Conservation (phyloP, 1,140 invertebrate genomes). For the Laupala kohalensis region DNA sequence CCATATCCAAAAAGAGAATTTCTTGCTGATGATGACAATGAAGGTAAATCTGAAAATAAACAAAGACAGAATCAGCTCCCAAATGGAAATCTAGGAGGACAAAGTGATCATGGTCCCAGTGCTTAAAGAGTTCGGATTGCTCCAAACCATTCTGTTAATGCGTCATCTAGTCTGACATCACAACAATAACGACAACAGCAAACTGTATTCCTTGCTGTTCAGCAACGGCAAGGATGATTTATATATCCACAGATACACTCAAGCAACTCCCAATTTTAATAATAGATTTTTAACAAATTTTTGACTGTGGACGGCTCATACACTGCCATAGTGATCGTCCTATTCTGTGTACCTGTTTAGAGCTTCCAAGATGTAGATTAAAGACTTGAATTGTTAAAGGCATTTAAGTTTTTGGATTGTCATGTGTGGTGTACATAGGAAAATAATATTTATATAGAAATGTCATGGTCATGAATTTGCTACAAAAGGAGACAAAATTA, state of each 20-base stretch:
- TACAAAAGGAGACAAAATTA: no score
- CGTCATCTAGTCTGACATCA: constrained; percentile 20
- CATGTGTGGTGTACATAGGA: no score
- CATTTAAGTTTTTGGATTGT: no score
- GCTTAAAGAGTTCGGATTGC: constrained; percentile 47
- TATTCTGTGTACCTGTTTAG: not conserved
- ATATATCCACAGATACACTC: constrained; percentile 5
- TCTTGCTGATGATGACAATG: constrained; percentile 93
- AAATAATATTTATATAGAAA: no score
- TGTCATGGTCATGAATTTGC: no score
- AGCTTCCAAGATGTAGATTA: not conserved
- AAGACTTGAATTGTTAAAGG: no score
- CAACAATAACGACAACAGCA: constrained; percentile 32
- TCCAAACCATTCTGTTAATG: constrained; percentile 28
- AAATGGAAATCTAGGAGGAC: constrained; percentile 24
- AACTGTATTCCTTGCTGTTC: constrained; percentile 34
- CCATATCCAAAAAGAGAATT: constrained; percentile 98
- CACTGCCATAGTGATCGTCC: not conserved
- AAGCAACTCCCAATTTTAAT: constrained; percentile 9
- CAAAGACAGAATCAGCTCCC: constrained; percentile 62
- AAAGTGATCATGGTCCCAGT: constrained; percentile 35
- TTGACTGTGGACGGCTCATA: not conserved
- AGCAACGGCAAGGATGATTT: constrained; percentile 28
- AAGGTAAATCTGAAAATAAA: constrained; percentile 78
- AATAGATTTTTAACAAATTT: constrained; percentile 4